A percentile compares a stretch with the other conserved stretches of the same genome.
Evolutionary conservation across 2,888 invertebrate genomes (phyloP).

Genomic region (Stenotaenia linearis): DNA sequence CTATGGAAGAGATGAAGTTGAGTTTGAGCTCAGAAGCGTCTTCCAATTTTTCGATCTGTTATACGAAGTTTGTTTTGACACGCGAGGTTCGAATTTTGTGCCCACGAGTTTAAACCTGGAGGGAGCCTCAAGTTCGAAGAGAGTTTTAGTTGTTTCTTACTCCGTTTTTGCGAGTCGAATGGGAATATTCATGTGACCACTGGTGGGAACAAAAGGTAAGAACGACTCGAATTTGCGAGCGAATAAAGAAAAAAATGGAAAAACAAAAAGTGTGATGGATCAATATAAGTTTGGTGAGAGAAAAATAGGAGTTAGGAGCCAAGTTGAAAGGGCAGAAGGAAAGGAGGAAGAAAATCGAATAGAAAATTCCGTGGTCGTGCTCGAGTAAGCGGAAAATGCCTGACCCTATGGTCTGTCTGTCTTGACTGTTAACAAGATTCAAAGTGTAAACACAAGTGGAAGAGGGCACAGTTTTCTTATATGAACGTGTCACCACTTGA

Average conservation of each 20-base stretch:
- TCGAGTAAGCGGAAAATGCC: slow-evolving; percentile 19
- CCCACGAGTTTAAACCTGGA: neutral
- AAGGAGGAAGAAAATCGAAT: slow-evolving; percentile 15
- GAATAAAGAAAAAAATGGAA: neutral
- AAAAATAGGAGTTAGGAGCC: slow-evolving; percentile 3
- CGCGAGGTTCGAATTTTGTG: neutral
- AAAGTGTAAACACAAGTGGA: slow-evolving; percentile 1
- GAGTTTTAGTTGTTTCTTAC: neutral
- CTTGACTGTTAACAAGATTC: slow-evolving; percentile 26
- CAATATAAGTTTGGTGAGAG: slow-evolving; percentile 5
- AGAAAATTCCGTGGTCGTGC: slow-evolving; percentile 24
- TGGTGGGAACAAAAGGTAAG: neutral
- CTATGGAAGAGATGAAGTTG: neutral
- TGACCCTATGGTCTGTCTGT: slow-evolving; percentile 24
- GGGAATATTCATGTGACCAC: slow-evolving; percentile 23
- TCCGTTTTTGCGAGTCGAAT: neutral
- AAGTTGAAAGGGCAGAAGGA: slow-evolving; percentile 1
- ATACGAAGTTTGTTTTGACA: slow-evolving; percentile 3
- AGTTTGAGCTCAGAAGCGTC: neutral
- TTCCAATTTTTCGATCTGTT: neutral
- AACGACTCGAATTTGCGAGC: neutral
- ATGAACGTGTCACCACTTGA: slow-evolving; percentile 5
- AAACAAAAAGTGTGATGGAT: neutral
- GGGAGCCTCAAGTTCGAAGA: slow-evolving; percentile 14
- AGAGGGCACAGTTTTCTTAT: neutral